Conservation (phyloP, 2,888 invertebrate species). For the Quadroppia sp. region DNA sequence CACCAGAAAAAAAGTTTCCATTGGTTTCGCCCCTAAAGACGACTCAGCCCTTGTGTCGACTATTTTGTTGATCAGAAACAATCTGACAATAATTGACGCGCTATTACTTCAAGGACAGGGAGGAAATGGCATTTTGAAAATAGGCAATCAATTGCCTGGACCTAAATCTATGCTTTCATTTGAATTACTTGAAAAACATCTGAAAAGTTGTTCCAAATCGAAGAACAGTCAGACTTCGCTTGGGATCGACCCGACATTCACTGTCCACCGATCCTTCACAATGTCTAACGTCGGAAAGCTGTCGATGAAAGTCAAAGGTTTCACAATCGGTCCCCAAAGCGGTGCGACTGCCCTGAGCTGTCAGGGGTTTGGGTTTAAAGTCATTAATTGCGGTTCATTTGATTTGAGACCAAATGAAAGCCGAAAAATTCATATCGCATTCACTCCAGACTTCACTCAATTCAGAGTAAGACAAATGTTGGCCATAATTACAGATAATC, state of each 20-base stretch:
- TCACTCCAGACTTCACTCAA: constrained; percentile 43
- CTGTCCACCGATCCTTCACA: constrained; percentile 73
- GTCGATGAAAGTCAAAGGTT: constrained; percentile 68
- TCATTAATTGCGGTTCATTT: constrained; percentile 70
- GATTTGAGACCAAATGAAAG: constrained; percentile 67
- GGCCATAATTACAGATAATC: constrained; percentile 37
- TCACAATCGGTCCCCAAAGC: constrained; percentile 52
- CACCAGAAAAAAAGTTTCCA: constrained; percentile 54
- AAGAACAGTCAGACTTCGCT: constrained; percentile 13
- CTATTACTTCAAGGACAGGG: constrained; percentile 77
- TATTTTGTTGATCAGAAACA: constrained; percentile 63
- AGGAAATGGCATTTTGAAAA: constrained; percentile 77
- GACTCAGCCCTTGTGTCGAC: constrained; percentile 49
- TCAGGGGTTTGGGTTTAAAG: constrained; percentile 73
- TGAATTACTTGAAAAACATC: constrained; percentile 39
- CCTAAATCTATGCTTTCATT: constrained; percentile 37
- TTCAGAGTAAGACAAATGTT: constrained; percentile 28
- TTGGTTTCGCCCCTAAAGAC: constrained; percentile 57
- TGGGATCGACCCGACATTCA: constrained; percentile 60
- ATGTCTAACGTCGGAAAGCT: constrained; percentile 87
- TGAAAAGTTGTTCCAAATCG: constrained; percentile 18
- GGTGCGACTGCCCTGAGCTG: constrained; percentile 55
- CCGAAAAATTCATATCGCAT: constrained; percentile 72
- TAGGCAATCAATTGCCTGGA: constrained; percentile 77
- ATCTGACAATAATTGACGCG: constrained; percentile 84